Evolutionary conservation across 2,888 invertebrate genomes (phyloP).

Genomic region (Synergus umbraculus): DNA sequence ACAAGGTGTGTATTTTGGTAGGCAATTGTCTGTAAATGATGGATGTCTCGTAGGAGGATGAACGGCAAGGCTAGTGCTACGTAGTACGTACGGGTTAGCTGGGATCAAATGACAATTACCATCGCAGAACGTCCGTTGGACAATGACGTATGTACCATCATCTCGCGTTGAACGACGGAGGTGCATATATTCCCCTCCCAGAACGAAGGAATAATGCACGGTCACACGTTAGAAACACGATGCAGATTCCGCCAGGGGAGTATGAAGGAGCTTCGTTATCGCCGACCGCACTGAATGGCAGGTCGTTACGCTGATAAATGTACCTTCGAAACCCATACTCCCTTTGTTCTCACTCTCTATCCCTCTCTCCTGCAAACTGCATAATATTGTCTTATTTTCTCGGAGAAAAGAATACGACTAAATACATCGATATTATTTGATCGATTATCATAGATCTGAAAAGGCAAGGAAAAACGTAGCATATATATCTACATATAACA

Average conservation of each 20-base stretch:
- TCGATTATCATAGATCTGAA: too few relatives aligned
- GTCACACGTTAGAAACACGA: conserved; percentile 44
- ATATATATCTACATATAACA: too few relatives aligned
- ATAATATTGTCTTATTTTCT: background rate
- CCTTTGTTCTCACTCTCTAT: conserved; percentile 15
- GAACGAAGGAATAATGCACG: conserved; percentile 66
- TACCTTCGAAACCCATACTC: background rate
- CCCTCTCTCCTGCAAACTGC: background rate
- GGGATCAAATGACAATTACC: conserved; percentile 74
- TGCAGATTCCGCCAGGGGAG: conserved; percentile 32
- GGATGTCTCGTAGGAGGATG: conserved; percentile 64
- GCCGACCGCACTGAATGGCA: conserved; percentile 30
- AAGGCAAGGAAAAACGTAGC: too few relatives aligned
- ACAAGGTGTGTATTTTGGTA: conserved; percentile 55
- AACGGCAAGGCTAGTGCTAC: conserved; percentile 58
- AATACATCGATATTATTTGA: background rate
- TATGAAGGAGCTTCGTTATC: conserved; percentile 38
- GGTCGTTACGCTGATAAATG: conserved; percentile 33
- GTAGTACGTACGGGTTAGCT: conserved; percentile 62
- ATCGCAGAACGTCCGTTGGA: conserved; percentile 68
- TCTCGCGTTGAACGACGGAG: conserved; percentile 59
- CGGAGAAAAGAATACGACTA: background rate
- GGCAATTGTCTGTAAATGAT: conserved; percentile 75
- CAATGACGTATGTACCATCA: conserved; percentile 69
- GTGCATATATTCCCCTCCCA: conserved; percentile 56